Evolutionary conservation across 2,888 invertebrate genomes (phyloP), one percentile per base, ranked within the genome.

Genomic region (Drosophila kuntzei): DNA sequence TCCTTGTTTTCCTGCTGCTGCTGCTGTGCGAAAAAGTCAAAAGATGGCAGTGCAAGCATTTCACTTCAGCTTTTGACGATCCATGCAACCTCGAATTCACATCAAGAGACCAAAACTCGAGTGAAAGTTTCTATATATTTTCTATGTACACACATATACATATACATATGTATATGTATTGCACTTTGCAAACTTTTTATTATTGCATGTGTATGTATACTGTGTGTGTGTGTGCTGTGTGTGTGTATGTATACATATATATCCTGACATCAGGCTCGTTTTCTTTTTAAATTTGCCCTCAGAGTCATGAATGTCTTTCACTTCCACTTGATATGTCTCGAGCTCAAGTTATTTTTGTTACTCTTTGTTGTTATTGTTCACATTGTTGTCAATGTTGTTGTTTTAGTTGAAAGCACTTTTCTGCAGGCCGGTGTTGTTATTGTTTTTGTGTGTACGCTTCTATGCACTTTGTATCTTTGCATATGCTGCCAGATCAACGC

Each of bases 61-160:
- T 84, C 55, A 47, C 53, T 59, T 59, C 41, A 47, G 36, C 50
- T 58, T 53, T 36, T 39, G 39, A 37, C 51, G 62, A 63, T 47
- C 43, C 69, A 64, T 71, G 76, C 85, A 82, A 70, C 73, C 73
- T 12, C 46, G 63, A 71, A 69, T 79, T 69, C 76, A 37, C 47
- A 75, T 63, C 44, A 53, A 79, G 63, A 58, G 37, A 53, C 57
- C 51, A 55, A 71, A 68, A 64, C 59, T 75, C 62, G n/a, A 64
- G 66, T 61, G 58, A 81, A 76, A 66, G 76, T 58, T 70, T 70
- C 32, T 71, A 76, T 69, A 66, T 66, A 53, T 41, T 18, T 18
- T 44, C 53, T 43, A 34, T 39, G 39, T n/a, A 59, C 18, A 57
- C 47, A 47, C 41, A 43, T 16, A 32, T 22, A 53, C 55, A 46